These are phyloP conservation scores for Chrysotoxum bicinctum DNA, from an alignment of 2,888 invertebrate species.

Conservation along the genomic window DNA sequence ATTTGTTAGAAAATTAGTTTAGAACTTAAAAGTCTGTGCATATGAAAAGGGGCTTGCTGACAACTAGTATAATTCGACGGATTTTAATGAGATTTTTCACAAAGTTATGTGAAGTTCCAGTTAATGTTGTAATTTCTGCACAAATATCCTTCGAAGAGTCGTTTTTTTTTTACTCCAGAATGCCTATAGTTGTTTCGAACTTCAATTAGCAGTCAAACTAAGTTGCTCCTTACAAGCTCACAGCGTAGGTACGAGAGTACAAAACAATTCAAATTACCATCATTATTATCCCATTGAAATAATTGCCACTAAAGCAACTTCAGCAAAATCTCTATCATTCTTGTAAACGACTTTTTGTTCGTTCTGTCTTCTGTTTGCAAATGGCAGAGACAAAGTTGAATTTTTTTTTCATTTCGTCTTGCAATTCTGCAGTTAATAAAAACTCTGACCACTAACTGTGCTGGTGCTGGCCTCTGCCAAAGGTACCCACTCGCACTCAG, in stretches of 20 bases:
- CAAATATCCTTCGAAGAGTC: not conserved
- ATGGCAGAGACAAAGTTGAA: constrained; percentile 24
- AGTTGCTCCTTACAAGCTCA: not conserved
- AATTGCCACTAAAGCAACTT: constrained; percentile 35
- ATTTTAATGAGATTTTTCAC: constrained; percentile 4
- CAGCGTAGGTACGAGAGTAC: not conserved
- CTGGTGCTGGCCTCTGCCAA: not conserved
- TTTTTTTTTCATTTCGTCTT: not conserved
- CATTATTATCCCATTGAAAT: constrained; percentile 32
- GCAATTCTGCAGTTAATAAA: not conserved
- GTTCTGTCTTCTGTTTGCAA: constrained; percentile 8
- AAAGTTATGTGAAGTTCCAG: not conserved
- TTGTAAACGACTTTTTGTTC: constrained; percentile 5
- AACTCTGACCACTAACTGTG: not conserved
- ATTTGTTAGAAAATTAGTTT: constrained; percentile 34
- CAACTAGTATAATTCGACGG: not conserved
- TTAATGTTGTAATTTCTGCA: not conserved
- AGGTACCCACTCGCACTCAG: not conserved
- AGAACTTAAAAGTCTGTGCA: constrained; percentile 17
- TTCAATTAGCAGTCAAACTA: constrained; percentile 6
- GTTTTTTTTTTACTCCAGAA: not conserved
- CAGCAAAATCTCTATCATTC: constrained; percentile 29
- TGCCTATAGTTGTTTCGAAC: not conserved
- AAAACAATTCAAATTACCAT: constrained; percentile 21
- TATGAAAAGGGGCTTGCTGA: not conserved